Percentiles rank a stretch among this genome's conserved stretches.
phyloP scores from a whole-genome alignment of 2,797 vertebrate species.

The Coregonus suidteri region DNA sequence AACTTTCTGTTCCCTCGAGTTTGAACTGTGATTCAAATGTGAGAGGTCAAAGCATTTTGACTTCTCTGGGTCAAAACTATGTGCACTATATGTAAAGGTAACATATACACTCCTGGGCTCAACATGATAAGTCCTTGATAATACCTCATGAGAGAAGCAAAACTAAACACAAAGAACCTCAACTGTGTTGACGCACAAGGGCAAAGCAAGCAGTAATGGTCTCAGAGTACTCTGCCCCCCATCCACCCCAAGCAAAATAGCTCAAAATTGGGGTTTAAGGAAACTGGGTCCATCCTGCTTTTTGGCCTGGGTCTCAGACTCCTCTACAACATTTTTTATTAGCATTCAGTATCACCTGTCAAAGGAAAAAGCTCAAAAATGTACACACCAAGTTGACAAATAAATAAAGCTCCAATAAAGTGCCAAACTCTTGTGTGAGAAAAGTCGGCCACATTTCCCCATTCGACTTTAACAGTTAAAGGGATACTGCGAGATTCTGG shows the following conservation, averaged over 20 bases:
- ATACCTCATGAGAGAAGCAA: slow-evolving; percentile 46
- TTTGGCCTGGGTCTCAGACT: slow-evolving; percentile 58
- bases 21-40: slow-evolving; percentile 37
- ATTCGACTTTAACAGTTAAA: too few species aligned
- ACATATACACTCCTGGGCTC: neutral
- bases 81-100: slow-evolving; percentile 41
- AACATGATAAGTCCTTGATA: neutral
- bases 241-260: slow-evolving; percentile 39
- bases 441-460: too few species aligned
- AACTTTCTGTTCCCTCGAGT: slow-evolving; percentile 39
- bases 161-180: slow-evolving; percentile 38
- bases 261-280: slow-evolving; percentile 62
- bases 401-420: slow-evolving; percentile 12
- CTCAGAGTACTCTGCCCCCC: slow-evolving; percentile 54
- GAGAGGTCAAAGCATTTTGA: slow-evolving; percentile 30
- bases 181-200: slow-evolving; percentile 58
- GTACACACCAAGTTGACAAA: slow-evolving; percentile 59
- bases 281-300: slow-evolving; percentile 56
- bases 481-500: too few species aligned
- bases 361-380: slow-evolving; percentile 47
- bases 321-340: slow-evolving; percentile 61
- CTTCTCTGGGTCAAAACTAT: slow-evolving; percentile 36
- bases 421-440: neutral
- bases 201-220: slow-evolving; percentile 57
- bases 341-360: slow-evolving; percentile 62